Evolutionary conservation across 2,113 vertebrate species (phyloP).

Genomic region (Planiliza haematocheilus): DNA sequence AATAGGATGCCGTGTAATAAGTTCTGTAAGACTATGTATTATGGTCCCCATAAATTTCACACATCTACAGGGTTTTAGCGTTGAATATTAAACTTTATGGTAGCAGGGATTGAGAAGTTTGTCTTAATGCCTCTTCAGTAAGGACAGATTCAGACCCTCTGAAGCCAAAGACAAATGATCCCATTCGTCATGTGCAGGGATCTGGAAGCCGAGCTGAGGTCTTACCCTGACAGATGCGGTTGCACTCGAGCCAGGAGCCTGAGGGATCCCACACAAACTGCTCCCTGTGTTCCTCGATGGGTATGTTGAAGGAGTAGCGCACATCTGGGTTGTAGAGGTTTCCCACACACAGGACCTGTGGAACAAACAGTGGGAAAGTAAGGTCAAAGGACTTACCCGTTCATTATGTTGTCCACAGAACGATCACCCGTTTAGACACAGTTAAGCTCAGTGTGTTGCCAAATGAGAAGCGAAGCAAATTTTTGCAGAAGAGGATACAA

Average conservation of each 20-base stretch:
- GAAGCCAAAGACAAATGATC: conserved; percentile 7
- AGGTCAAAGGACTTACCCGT: conserved; percentile 25
- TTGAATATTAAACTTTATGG: neutral
- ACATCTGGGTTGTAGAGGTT: conserved; percentile 96
- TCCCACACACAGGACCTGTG: conserved; percentile 95
- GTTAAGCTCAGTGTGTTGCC: neutral
- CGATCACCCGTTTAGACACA: conserved; percentile 15
- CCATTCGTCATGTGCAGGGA: conserved; percentile 3
- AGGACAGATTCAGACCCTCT: neutral
- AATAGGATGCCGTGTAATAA: conserved; percentile 3
- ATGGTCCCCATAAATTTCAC: conserved; percentile 1
- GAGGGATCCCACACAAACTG: conserved; percentile 91
- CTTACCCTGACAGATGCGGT: conserved; percentile 92
- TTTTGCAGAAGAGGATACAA: no score
- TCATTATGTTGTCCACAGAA: conserved; percentile 25
- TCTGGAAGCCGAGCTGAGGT: conserved; percentile 32
- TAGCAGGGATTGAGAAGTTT: neutral
- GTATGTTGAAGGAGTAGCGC: conserved; percentile 93
- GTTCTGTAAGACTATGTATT: conserved; percentile 11
- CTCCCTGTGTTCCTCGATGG: conserved; percentile 88
- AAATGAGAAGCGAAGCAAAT: neutral
- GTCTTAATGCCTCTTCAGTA: no score
- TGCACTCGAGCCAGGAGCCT: conserved; percentile 94
- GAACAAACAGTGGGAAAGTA: conserved; percentile 28
- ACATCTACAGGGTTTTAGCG: neutral